Conservation (phyloP, 2,888 invertebrate genomes). For the Mycalesis mineus region DNA sequence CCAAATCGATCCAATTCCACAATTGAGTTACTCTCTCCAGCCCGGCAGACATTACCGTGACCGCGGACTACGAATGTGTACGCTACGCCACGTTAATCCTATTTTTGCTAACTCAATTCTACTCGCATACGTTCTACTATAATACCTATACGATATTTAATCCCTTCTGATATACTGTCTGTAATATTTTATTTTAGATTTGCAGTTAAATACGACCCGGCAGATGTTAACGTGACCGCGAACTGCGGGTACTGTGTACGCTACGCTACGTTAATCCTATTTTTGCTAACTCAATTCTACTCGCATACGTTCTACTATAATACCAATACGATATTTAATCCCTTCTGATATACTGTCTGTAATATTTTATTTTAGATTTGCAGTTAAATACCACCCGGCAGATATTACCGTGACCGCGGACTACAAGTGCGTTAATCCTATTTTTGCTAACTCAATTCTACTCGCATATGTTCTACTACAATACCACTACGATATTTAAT, state of each 20-base stretch:
- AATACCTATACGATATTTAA: constrained; percentile 5
- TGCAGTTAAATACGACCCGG: constrained; percentile 33
- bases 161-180: neutral
- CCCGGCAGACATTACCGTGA: constrained; percentile 40
- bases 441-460: constrained; percentile 49
- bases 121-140: constrained; percentile 14
- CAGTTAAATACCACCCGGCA: constrained; percentile 35
- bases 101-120: constrained; percentile 50
- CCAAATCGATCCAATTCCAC: constrained; percentile 37
- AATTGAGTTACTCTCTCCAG: constrained; percentile 51
- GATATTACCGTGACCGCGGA: constrained; percentile 37
- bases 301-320: constrained; percentile 15
- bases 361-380: neutral
- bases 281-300: constrained; percentile 47
- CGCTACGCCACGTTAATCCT: constrained; percentile 40
- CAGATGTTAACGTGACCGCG: constrained; percentile 38
- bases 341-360: neutral
- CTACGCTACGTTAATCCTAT: constrained; percentile 45
- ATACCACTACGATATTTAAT: constrained; percentile 5
- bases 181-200: neutral
- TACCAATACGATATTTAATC: constrained; percentile 3
- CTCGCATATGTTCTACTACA: constrained; percentile 14
- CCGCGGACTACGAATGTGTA: constrained; percentile 28
- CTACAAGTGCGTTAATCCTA: constrained; percentile 40
- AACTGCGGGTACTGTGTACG: constrained; percentile 19